Evolutionary conservation across 2,888 invertebrate species (phyloP), one percentile per base, ranked within the genome.

Genomic region (Malthinus seriepunctatus): DNA sequence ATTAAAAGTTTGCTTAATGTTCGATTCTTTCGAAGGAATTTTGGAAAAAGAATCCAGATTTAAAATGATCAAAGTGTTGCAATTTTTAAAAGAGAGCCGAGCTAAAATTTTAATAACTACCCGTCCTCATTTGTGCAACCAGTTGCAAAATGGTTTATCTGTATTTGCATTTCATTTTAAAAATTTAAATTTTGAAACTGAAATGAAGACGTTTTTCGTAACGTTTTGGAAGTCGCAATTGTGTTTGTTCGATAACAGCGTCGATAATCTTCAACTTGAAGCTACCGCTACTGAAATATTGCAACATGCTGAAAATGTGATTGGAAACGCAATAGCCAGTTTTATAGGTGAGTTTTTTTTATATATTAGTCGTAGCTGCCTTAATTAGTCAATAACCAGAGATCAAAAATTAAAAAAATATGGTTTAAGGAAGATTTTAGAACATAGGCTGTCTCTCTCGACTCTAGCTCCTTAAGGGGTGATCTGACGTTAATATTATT

Each of bases 1-100:
- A 3, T 7, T 48, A 7, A 39, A 33, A 4, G 37, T 60, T 2
- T 56, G 12, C 31, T n/a, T 60, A 10, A 35, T 60, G 34, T 45
- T 60, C 12, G 60, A 60, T 38, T 55, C 47, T 9, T 60, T 32
- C 31, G 52, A 60, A 12, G 56, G 56, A 38, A 48, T 60, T 31
- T 7, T 4, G 32, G 14, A 12, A 0, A 10, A 38, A 14, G 8
- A 42, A 3, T 8, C 11, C 8, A 48, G 45, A 44, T 12, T 10
- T 3, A 48, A 48, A 31, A 42, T 60, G 6, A 44, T 56, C 3
- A 10, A 33, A 5, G 8, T 60, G 3, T 33, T 60, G 1, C 51
- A 56, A 14, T 51, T 39, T 49, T 11, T 60, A 8, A 52, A 56
- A 38, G 14, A 10, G 7, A 8, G 33, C 7, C 47, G 31, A 4